Percentiles rank a stretch among this genome's conserved stretches.
phyloP scores from a whole-genome alignment of 1,140 invertebrate species.

The Adelges cooleyi region DNA sequence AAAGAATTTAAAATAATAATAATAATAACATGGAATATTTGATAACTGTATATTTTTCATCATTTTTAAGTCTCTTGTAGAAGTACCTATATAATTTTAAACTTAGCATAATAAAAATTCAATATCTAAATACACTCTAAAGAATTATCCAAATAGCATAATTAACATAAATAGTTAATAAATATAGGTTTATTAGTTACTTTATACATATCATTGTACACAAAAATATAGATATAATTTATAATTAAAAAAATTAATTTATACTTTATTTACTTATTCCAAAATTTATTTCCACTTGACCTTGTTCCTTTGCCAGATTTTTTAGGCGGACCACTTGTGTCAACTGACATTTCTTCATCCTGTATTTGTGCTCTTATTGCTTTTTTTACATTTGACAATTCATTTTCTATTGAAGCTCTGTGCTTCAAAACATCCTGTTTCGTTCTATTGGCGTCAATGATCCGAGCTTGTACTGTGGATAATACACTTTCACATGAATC shows the following conservation, averaged over 20 bases:
- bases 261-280: slow-evolving; percentile 14
- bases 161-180: too few species aligned
- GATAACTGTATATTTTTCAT: too few species aligned
- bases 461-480: slow-evolving; percentile 78
- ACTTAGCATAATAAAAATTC: too few species aligned
- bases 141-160: too few species aligned
- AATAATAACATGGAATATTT: too few species aligned
- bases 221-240: neutral
- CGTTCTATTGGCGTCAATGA: slow-evolving; percentile 69
- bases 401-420: slow-evolving; percentile 71
- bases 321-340: slow-evolving; percentile 8
- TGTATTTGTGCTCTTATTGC: slow-evolving; percentile 61
- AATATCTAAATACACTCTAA: too few species aligned
- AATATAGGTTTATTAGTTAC: neutral
- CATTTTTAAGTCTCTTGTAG: too few species aligned
- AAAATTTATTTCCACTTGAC: neutral
- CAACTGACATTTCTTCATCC: slow-evolving; percentile 26
- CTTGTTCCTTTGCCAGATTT: neutral
- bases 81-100: too few species aligned
- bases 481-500: slow-evolving; percentile 81
- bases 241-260: neutral
- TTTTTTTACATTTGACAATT: slow-evolving; percentile 73
- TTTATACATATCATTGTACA: neutral
- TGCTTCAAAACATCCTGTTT: slow-evolving; percentile 70
- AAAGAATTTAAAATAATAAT: too few species aligned